These are phyloP conservation scores for Capitulum mitella DNA, from an alignment of 2,888 invertebrate species.

Conservation along the genomic window DNA sequence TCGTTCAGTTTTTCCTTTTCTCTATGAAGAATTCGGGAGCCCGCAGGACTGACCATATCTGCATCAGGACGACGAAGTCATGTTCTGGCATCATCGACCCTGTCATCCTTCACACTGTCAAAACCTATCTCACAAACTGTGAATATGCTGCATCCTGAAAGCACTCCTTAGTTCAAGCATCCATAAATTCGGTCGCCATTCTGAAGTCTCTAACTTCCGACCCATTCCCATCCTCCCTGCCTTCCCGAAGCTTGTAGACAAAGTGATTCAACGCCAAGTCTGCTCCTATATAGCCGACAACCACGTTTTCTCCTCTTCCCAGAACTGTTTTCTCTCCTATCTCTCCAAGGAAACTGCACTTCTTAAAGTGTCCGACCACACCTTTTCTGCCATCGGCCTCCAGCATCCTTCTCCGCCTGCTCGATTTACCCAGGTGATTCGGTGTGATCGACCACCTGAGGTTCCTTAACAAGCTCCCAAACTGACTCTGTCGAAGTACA, in stretches of 20 bases:
- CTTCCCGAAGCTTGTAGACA: neutral
- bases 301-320: neutral
- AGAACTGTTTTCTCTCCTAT: neutral
- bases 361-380: neutral
- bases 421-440: neutral
- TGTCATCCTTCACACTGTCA: neutral
- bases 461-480: neutral
- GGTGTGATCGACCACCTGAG: neutral
- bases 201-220: neutral
- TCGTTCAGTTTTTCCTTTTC: neutral
- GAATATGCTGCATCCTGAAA: neutral
- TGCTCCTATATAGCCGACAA: neutral
- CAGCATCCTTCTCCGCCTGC: neutral
- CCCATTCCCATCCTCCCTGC: neutral
- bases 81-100: neutral
- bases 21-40: neutral
- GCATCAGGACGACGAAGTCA: neutral
- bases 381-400: neutral
- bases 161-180: neutral
- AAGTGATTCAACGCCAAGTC: neutral
- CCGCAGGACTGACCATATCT: neutral
- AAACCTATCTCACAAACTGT: neutral
- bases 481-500: neutral
- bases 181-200: neutral
- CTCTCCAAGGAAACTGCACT: neutral